These are phyloP conservation scores for Hofmannophila pseudospretella DNA, from an alignment of 2,888 invertebrate genomes.

Conservation along the genomic window DNA sequence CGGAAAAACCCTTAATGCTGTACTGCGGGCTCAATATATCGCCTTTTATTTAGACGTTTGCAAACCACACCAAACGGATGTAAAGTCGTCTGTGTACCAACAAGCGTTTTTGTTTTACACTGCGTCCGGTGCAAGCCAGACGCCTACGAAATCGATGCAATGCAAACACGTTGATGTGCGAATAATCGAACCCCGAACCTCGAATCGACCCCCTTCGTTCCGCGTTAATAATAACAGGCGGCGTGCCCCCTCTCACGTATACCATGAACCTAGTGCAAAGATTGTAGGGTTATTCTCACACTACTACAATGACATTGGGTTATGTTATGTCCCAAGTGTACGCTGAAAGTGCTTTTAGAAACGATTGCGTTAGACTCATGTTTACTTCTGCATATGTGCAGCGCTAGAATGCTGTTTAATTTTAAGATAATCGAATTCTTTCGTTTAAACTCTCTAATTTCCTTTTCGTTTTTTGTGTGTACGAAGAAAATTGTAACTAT, in stretches of 20 bases:
- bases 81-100: slow-evolving; percentile 3
- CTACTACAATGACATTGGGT: slow-evolving; percentile 5
- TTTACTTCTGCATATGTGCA: no score
- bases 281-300: slow-evolving; percentile 31
- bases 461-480: no score
- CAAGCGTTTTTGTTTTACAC: slow-evolving; percentile 12
- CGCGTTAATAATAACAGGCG: slow-evolving; percentile 60
- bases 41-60: slow-evolving; percentile 2
- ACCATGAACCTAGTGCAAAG: slow-evolving; percentile 12
- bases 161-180: slow-evolving; percentile 70
- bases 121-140: slow-evolving; percentile 22
- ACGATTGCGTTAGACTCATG: no score
- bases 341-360: not conserved
- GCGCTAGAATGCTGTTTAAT: no score
- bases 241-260: slow-evolving; percentile 51
- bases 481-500: no score
- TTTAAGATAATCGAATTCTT: no score
- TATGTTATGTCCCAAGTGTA: not conserved
- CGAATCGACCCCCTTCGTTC: slow-evolving; percentile 52
- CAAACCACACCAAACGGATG: slow-evolving; percentile 10
- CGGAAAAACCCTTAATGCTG: not conserved
- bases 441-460: no score
- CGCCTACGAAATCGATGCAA: slow-evolving; percentile 65
- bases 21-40: not conserved
- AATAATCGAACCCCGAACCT: slow-evolving; percentile 66